These are phyloP conservation scores for Drosophila paramelanica DNA, from an alignment of 2,888 invertebrate genomes.

Conservation along the genomic window DNA sequence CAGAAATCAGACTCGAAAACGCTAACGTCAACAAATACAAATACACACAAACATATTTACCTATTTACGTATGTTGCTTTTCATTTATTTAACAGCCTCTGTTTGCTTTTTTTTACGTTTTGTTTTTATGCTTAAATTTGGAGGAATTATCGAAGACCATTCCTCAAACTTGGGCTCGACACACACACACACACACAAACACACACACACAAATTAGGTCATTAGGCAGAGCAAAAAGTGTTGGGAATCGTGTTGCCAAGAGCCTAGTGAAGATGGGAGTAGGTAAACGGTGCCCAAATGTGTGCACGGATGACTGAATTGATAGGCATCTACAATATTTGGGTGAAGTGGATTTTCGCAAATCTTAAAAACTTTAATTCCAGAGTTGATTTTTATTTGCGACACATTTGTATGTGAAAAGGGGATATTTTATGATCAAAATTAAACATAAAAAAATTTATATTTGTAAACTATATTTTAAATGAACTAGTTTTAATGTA, in stretches of 20 bases:
- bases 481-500: too few relatives aligned
- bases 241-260: constrained; percentile 27
- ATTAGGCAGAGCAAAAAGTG: constrained; percentile 59
- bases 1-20: constrained; percentile 39
- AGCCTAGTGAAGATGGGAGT: constrained; percentile 2
- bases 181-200: constrained; percentile 10
- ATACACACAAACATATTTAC: constrained; percentile 17
- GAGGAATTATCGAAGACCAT: constrained; percentile 35
- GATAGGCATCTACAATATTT: not conserved
- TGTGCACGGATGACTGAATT: not conserved
- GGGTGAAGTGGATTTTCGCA: not conserved
- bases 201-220: constrained; percentile 58
- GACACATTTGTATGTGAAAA: too few relatives aligned
- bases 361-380: too few relatives aligned
- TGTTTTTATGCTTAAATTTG: constrained; percentile 46
- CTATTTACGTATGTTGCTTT: constrained; percentile 15
- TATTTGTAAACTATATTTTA: too few relatives aligned
- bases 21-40: constrained; percentile 47
- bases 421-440: too few relatives aligned
- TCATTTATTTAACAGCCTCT: constrained; percentile 28
- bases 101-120: constrained; percentile 45
- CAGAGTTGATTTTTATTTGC: too few relatives aligned
- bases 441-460: too few relatives aligned
- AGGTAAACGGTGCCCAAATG: not conserved
- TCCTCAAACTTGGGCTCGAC: constrained; percentile 20